A percentile compares a stretch with the other conserved stretches of the same genome.
Conservation (phyloP, 1,140 invertebrate species). For the Pseudomyrmex flavicornis region DNA sequence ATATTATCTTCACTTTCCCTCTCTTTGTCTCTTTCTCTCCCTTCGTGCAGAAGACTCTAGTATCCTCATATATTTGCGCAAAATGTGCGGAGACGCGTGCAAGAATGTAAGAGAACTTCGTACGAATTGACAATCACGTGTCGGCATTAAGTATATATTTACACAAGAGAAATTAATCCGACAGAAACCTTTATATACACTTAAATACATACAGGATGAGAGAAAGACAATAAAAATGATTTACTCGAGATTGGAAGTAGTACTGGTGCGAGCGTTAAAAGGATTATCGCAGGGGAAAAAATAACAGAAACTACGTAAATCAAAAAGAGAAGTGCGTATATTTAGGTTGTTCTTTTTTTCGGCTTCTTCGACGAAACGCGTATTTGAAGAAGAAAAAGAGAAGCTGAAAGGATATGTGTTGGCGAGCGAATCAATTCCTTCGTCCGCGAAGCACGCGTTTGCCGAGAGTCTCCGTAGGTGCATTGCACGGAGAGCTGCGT, state of each 20-base stretch:
- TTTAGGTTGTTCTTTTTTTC: neutral
- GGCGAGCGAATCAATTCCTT: neutral
- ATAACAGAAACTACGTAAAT: too few species aligned
- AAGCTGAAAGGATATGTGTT: constrained; percentile 2
- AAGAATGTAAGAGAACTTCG: constrained; percentile 9
- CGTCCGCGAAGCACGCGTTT: neutral
- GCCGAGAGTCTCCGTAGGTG: constrained; percentile 10
- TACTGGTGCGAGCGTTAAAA: too few species aligned
- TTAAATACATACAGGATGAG: neutral
- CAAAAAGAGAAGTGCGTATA: neutral
- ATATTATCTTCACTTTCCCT: constrained; percentile 68
- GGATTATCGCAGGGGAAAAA: too few species aligned
- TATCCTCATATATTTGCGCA: constrained; percentile 48
- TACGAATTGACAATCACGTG: neutral
- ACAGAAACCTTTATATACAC: too few species aligned
- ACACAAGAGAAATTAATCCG: neutral
- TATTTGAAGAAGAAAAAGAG: neutral
- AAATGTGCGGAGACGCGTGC: neutral
- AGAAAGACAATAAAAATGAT: neutral
- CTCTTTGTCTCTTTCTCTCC: constrained; percentile 5
- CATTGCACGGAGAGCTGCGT: constrained; percentile 46
- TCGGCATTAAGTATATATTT: constrained; percentile 19
- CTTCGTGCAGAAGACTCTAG: neutral
- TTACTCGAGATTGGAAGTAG: neutral
- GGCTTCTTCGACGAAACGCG: neutral